phyloP scores from a whole-genome alignment of 2,113 vertebrate genomes.

The Nesogale talazaci region DNA sequence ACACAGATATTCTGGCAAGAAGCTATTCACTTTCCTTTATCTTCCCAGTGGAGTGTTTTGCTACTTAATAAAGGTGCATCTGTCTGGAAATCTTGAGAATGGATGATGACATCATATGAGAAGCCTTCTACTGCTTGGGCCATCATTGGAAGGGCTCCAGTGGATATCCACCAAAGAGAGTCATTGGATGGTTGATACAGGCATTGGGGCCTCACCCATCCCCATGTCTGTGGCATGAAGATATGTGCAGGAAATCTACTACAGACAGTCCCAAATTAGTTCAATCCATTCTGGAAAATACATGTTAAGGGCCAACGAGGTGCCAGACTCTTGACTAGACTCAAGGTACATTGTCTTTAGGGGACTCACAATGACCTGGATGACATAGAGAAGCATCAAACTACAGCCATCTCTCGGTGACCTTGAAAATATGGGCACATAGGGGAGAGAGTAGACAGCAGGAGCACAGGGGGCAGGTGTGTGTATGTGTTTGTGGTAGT shows the following conservation, averaged over 20 bases:
- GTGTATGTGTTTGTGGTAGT: no score
- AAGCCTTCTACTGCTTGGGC: neutral
- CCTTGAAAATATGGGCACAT: neutral
- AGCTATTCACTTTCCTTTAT: neutral
- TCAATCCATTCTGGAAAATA: neutral
- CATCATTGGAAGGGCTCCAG: neutral
- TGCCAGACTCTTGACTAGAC: neutral
- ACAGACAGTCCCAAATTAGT: neutral
- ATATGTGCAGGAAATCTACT: neutral
- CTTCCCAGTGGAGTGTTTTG: neutral
- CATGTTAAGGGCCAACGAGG: neutral
- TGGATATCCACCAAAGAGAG: neutral
- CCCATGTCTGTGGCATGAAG: neutral
- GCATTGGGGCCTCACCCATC: neutral
- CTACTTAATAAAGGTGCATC: neutral
- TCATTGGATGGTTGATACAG: neutral
- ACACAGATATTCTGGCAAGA: no score
- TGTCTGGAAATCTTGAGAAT: neutral
- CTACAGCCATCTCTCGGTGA: no score
- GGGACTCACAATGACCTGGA: neutral
- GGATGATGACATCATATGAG: neutral
- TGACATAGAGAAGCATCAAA: neutral
- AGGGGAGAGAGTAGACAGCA: neutral
- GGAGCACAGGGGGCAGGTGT: no score
- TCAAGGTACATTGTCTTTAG: neutral